phyloP scores from a whole-genome alignment of 1,140 invertebrate genomes.

The Anastrepha ludens region DNA sequence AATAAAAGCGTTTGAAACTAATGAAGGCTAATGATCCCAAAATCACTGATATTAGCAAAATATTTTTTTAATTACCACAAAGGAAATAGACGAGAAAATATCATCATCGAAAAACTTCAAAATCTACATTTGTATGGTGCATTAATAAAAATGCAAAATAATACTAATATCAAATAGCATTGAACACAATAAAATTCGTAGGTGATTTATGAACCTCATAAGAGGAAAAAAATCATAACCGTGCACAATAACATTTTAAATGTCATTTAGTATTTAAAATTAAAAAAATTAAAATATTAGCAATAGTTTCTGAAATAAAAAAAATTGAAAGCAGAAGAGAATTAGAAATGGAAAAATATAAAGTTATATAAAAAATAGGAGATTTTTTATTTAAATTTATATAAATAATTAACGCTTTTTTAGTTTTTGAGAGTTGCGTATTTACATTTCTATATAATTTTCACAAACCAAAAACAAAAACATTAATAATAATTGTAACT shows the following conservation, averaged over 20 bases:
- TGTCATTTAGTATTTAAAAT: slow-evolving; percentile 49
- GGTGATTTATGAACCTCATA: neutral
- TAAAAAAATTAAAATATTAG: slow-evolving; percentile 13
- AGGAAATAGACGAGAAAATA: slow-evolving; percentile 55
- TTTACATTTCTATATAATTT: slow-evolving; percentile 64
- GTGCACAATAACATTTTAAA: slow-evolving; percentile 69
- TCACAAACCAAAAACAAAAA: slow-evolving; percentile 59
- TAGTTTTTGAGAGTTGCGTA: slow-evolving; percentile 71
- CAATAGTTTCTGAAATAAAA: slow-evolving; percentile 43
- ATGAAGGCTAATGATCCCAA: slow-evolving; percentile 65
- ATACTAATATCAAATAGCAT: slow-evolving; percentile 63
- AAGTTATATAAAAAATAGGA: slow-evolving; percentile 58
- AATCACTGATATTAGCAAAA: slow-evolving; percentile 43
- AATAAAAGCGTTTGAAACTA: slow-evolving; percentile 67
- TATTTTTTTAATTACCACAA: no score
- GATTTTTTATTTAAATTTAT: slow-evolving; percentile 60
- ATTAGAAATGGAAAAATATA: slow-evolving; percentile 57
- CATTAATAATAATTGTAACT: slow-evolving; percentile 60
- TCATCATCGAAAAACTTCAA: slow-evolving; percentile 22
- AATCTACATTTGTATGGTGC: neutral
- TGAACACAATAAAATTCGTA: neutral
- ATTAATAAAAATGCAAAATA: slow-evolving; percentile 58
- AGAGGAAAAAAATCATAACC: slow-evolving; percentile 58
- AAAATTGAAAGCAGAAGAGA: slow-evolving; percentile 53
- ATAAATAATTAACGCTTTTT: slow-evolving; percentile 73